Conservation (phyloP, 2,797 vertebrate genomes). For the Onychomys arenicola region DNA sequence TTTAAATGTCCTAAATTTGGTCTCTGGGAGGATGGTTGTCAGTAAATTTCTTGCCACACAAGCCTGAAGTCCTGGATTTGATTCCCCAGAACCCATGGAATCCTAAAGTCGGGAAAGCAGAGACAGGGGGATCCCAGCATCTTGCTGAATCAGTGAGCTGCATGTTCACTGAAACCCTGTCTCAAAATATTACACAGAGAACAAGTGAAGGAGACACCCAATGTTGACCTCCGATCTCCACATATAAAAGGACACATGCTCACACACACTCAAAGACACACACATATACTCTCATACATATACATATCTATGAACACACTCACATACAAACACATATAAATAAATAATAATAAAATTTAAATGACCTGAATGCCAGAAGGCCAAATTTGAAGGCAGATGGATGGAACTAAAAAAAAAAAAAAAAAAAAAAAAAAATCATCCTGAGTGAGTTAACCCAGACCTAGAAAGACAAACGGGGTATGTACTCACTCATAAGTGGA, state of each 20-base stretch:
- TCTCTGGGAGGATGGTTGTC: neutral
- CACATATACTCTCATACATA: neutral
- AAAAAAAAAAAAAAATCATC: neutral
- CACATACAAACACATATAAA: neutral
- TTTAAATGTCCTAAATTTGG: neutral
- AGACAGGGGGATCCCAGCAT: neutral
- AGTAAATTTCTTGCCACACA: neutral
- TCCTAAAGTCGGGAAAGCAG: neutral
- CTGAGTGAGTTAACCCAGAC: neutral
- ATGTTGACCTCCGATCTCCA: neutral
- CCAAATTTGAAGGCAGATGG: neutral
- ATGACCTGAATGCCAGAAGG: conserved; percentile 3
- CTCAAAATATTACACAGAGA: neutral
- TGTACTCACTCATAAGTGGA: neutral
- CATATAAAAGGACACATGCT: neutral
- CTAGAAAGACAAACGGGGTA: neutral
- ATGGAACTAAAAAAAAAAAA: neutral
- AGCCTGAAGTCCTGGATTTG: neutral
- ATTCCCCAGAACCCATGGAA: neutral
- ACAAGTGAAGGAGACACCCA: neutral
- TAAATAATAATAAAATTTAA: neutral
- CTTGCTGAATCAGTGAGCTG: neutral
- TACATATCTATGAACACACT: neutral
- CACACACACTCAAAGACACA: neutral
- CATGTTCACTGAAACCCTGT: neutral